phyloP scores from a whole-genome alignment of 2,113 vertebrate species.

The Oriolus oriolus region DNA sequence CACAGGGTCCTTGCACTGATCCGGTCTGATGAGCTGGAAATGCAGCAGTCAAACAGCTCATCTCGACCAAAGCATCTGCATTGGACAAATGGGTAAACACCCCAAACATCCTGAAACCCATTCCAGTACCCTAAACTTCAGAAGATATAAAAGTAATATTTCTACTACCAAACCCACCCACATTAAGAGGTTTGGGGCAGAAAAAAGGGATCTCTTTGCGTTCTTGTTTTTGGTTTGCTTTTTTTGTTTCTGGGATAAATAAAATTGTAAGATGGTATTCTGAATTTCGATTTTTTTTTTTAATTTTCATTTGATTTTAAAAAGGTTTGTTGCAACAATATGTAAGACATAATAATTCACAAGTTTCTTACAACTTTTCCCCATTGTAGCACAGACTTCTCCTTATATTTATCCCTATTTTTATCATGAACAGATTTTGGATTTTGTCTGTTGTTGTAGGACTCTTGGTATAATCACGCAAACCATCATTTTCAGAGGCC shows the following conservation, averaged over 20 bases:
- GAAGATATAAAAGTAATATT: neutral
- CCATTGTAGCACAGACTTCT: neutral
- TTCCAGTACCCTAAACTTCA: neutral
- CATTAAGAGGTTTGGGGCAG: neutral
- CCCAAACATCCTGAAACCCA: neutral
- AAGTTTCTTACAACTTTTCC: neutral
- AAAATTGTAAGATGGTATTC: accelerated
- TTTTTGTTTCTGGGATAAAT: neutral
- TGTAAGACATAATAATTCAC: neutral
- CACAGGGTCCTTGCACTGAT: neutral
- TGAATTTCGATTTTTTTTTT: neutral
- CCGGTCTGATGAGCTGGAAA: neutral
- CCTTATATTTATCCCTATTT: neutral
- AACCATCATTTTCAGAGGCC: neutral
- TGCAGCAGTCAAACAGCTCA: neutral
- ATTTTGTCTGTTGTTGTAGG: neutral
- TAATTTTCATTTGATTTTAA: neutral
- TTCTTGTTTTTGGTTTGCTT: neutral
- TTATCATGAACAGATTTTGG: neutral
- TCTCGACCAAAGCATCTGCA: neutral
- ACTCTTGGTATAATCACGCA: neutral
- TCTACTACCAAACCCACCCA: neutral
- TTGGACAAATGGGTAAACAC: neutral
- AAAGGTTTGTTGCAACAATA: neutral
- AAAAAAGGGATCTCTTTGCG: neutral